Evolutionary conservation across 1,140 invertebrate genomes (phyloP).

Genomic region (Campoletis sonorensis): DNA sequence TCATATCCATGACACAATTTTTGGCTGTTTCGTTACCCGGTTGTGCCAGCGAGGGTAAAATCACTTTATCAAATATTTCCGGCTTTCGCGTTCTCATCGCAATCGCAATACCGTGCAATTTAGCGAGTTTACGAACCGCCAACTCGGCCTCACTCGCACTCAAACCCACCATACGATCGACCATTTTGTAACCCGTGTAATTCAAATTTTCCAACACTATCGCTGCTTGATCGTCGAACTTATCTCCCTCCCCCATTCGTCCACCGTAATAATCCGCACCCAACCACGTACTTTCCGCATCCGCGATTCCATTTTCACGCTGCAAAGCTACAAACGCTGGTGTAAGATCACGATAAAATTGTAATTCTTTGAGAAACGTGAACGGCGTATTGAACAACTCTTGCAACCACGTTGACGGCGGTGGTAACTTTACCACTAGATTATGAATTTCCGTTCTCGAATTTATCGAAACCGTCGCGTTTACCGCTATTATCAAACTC

Average conservation of each 20-base stretch:
- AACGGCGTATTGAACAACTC: conserved; percentile 78
- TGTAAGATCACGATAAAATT: conserved; percentile 77
- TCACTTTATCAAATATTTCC: conserved; percentile 72
- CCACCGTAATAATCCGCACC: conserved; percentile 78
- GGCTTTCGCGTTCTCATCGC: conserved; percentile 76
- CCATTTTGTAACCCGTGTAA: conserved; percentile 73
- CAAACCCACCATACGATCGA: conserved; percentile 76
- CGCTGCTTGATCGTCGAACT: conserved; percentile 78
- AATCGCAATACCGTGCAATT: conserved; percentile 78
- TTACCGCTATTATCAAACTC: conserved; percentile 77
- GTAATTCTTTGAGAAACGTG: conserved; percentile 79
- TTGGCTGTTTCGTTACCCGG: conserved; percentile 56
- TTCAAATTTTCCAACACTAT: conserved; percentile 80
- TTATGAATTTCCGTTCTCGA: conserved; percentile 67
- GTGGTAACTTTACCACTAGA: conserved; percentile 79
- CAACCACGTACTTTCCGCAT: conserved; percentile 70
- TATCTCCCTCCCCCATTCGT: conserved; percentile 72
- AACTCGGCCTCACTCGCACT: conserved; percentile 74
- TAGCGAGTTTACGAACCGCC: conserved; percentile 76
- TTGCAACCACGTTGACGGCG: conserved; percentile 77
- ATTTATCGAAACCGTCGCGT: conserved; percentile 60
- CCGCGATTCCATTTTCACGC: conserved; percentile 69
- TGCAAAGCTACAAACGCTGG: conserved; percentile 76
- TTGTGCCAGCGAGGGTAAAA: conserved; percentile 55
- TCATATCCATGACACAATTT: conserved; percentile 66